A percentile compares a stretch with the other conserved stretches of the same genome.
Conservation (phyloP, 2,797 vertebrate species). For the Glyptemys insculpta region DNA sequence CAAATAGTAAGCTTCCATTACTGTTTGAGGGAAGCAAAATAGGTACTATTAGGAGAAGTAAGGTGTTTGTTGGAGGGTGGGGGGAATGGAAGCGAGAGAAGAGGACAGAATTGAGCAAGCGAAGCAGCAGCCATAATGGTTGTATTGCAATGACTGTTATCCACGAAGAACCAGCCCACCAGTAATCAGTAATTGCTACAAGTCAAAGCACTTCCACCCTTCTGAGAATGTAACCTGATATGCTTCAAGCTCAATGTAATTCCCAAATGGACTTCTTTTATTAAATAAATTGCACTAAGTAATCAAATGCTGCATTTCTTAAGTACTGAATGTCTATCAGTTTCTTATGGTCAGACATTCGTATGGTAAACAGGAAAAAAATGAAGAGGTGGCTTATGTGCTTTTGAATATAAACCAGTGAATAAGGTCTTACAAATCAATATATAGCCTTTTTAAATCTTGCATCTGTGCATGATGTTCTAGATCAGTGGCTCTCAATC, state of each 20-base stretch:
- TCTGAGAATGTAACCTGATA: background rate
- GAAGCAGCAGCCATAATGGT: background rate
- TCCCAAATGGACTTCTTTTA: background rate
- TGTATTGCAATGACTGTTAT: background rate
- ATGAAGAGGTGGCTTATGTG: background rate
- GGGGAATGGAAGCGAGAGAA: too few species aligned
- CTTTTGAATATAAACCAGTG: background rate
- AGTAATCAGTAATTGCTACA: background rate
- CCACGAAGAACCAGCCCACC: background rate
- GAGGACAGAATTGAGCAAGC: background rate
- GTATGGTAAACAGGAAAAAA: background rate
- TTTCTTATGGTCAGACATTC: background rate
- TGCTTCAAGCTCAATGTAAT: background rate
- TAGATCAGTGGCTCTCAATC: too few species aligned
- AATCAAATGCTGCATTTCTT: background rate
- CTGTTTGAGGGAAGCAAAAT: background rate
- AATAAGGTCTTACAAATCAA: background rate
- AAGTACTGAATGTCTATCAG: background rate
- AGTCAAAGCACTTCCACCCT: background rate
- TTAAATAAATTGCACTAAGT: background rate
- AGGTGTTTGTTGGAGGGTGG: background rate
- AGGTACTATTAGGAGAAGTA: background rate
- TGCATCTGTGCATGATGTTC: background rate
- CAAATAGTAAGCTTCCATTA: background rate
- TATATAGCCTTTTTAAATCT: background rate